A percentile compares a stretch with the other conserved stretches of the same genome.
Evolutionary conservation across 2,113 vertebrate species (phyloP).

Genomic region (Antechinus stuartii): DNA sequence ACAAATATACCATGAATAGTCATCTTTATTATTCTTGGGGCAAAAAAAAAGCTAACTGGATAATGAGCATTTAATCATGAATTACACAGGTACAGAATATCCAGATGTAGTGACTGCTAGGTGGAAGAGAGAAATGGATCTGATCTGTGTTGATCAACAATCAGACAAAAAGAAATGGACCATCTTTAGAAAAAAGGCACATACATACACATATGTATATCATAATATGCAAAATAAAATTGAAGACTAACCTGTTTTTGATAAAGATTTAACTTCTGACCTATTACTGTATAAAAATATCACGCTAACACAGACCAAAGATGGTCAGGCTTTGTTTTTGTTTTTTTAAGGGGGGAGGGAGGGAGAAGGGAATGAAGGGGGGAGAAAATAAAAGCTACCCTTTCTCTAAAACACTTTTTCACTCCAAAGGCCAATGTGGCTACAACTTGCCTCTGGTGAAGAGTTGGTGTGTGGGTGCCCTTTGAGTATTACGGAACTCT

Average conservation of each 20-base stretch:
- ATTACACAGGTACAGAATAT: background rate
- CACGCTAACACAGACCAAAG: background rate
- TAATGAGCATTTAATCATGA: background rate
- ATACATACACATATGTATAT: background rate
- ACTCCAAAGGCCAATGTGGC: background rate
- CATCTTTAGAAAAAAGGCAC: background rate
- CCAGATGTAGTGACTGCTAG: background rate
- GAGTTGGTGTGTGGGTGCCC: background rate
- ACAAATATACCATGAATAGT: background rate
- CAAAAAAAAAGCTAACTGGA: conserved; percentile 21
- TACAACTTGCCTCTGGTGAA: background rate
- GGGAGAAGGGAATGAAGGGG: too few relatives aligned
- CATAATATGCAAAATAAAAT: background rate
- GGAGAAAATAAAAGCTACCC: background rate
- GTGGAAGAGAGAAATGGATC: background rate
- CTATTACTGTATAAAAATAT: background rate
- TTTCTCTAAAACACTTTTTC: background rate
- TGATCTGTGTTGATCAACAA: background rate
- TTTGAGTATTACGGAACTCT: background rate
- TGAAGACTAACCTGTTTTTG: background rate
- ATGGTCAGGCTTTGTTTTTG: background rate
- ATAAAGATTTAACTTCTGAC: background rate
- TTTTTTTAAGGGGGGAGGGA: too few relatives aligned
- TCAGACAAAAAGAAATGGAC: background rate
- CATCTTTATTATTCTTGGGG: background rate